A percentile compares a stretch with the other conserved stretches of the same genome.
Conservation (phyloP, 2,888 invertebrate genomes). For the Pyralis farinalis region DNA sequence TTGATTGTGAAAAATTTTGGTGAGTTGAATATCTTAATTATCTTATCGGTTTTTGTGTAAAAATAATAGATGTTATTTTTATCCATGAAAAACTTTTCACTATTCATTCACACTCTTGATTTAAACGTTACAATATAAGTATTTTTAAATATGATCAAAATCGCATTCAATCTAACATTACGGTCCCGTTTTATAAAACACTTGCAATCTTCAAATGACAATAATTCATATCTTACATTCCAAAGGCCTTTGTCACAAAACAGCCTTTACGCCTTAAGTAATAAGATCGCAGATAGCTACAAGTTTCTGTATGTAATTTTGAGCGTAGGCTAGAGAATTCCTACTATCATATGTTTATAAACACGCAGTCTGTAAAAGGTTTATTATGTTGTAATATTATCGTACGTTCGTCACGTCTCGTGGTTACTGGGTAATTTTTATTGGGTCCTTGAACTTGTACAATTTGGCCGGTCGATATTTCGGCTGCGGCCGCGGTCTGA, state of each 20-base stretch:
- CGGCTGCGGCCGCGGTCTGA: constrained; percentile 43
- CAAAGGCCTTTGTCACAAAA: neutral
- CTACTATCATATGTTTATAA: constrained; percentile 26
- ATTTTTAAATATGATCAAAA: too few relatives aligned
- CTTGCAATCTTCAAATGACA: constrained; percentile 11
- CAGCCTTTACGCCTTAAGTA: neutral
- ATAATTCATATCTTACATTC: constrained; percentile 7
- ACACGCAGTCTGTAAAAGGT: constrained; percentile 27
- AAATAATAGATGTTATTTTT: constrained; percentile 12
- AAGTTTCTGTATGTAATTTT: neutral
- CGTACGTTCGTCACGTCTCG: constrained; percentile 47
- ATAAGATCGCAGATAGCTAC: constrained; percentile 4
- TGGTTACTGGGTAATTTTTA: constrained; percentile 59
- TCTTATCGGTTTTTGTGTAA: too few relatives aligned
- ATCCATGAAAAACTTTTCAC: neutral
- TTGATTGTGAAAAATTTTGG: too few relatives aligned
- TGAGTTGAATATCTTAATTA: too few relatives aligned
- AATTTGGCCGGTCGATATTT: constrained; percentile 75
- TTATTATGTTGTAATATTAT: constrained; percentile 31
- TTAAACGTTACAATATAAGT: neutral
- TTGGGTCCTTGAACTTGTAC: constrained; percentile 75
- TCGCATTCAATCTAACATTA: too few relatives aligned
- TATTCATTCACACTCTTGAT: neutral
- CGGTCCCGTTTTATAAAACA: constrained; percentile 11
- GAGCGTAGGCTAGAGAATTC: constrained; percentile 19